Percentiles rank a stretch among this genome's conserved stretches.
phyloP scores from a whole-genome alignment of 2,888 invertebrate genomes.

The Hirtodrosophila trivittata region DNA sequence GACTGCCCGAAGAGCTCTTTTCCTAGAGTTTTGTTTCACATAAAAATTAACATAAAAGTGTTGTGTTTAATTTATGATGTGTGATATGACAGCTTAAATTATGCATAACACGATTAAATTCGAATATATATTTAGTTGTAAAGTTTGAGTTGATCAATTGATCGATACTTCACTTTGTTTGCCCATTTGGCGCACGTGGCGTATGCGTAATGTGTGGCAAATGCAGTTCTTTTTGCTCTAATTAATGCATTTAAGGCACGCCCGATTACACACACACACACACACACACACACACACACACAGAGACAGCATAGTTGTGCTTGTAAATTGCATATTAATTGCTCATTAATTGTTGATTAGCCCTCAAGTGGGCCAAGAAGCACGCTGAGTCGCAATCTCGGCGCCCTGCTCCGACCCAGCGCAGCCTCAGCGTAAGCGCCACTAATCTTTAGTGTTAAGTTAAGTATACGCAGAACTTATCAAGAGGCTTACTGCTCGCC shows the following conservation, averaged over 20 bases:
- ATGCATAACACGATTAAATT: no score
- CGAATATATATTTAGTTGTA: background rate
- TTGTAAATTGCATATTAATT: conserved; percentile 75
- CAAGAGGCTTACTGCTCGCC: conserved; percentile 46
- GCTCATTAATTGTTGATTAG: conserved; percentile 77
- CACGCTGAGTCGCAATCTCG: conserved; percentile 40
- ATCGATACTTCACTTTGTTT: conserved; percentile 19
- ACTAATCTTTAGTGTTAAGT: conserved; percentile 62
- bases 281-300: conserved; percentile 1
- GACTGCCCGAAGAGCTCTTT: no score
- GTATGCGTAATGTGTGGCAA: conserved; percentile 18
- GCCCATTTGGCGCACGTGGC: background rate
- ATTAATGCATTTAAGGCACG: conserved; percentile 63
- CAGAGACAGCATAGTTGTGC: conserved; percentile 26
- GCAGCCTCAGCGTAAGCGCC: conserved; percentile 26
- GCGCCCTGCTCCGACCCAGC: conserved; percentile 2
- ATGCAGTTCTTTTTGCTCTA: conserved; percentile 29
- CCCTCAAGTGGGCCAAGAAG: conserved; percentile 44
- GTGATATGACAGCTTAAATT: no score
- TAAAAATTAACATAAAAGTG: no score
- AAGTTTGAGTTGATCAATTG: conserved; percentile 15
- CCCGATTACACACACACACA: conserved; percentile 35
- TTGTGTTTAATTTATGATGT: no score
- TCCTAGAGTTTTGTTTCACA: no score
- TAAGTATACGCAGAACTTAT: conserved; percentile 66